A percentile compares a stretch with the other conserved stretches of the same genome.
These are phyloP conservation scores for Chaetodon trifascialis DNA, from an alignment of 2,113 vertebrate genomes.

Conservation along the genomic window DNA sequence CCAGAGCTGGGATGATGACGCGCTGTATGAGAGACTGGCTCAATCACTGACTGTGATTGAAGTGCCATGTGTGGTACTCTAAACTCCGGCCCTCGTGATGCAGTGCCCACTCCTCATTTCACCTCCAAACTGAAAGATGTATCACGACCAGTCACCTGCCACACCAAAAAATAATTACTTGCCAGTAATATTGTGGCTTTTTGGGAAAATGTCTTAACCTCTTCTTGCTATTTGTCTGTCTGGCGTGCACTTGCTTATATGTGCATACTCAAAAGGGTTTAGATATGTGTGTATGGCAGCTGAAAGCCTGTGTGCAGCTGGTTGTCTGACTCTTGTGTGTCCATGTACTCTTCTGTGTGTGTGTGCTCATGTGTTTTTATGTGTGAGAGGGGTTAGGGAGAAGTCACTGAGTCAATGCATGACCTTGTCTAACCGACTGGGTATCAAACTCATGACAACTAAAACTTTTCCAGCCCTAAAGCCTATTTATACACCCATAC, in stretches of 20 bases:
- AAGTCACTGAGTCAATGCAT: conserved; percentile 70
- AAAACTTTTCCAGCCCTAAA: conserved; percentile 74
- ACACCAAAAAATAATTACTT: conserved; percentile 23
- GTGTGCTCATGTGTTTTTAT: not conserved
- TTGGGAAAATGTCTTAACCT: conserved; percentile 32
- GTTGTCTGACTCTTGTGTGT: conserved; percentile 7
- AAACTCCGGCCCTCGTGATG: conserved; percentile 42
- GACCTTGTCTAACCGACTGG: conserved; percentile 75
- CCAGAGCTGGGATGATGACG: conserved; percentile 59
- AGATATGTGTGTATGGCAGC: conserved; percentile 4
- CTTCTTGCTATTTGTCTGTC: conserved; percentile 19
- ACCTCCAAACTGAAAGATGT: conserved; percentile 48
- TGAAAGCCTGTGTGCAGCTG: conserved; percentile 16
- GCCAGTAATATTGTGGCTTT: conserved; percentile 3
- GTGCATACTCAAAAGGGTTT: conserved; percentile 8
- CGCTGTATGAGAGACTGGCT: conserved; percentile 64
- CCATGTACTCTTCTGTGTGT: conserved; percentile 3
- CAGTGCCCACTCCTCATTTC: conserved; percentile 54
- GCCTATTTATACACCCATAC: conserved; percentile 73
- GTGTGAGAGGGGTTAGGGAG: conserved; percentile 44
- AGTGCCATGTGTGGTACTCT: conserved; percentile 66
- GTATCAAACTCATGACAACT: conserved; percentile 72
- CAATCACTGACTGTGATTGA: conserved; percentile 76
- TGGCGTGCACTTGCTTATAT: not conserved
- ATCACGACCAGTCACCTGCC: conserved; percentile 60